Evolutionary conservation across 2,113 vertebrate genomes (phyloP).

Genomic region (Ictalurus punctatus): DNA sequence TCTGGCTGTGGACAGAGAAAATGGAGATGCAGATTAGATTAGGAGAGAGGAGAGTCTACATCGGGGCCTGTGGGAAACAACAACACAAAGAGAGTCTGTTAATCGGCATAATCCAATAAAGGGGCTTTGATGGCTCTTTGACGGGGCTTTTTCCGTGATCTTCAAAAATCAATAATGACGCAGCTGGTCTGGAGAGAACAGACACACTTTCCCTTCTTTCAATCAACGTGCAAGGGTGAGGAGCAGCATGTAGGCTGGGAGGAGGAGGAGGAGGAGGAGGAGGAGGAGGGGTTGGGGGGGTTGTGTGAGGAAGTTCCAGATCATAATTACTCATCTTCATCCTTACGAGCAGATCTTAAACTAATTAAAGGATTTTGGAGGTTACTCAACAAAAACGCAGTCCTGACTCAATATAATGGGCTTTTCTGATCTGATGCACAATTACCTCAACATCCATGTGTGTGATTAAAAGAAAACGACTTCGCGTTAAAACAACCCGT

Average conservation of each 20-base stretch:
- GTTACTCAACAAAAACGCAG: conserved; percentile 53
- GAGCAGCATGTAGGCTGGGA: background rate
- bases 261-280: too few species aligned
- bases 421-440: conserved; percentile 50
- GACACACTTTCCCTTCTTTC: background rate
- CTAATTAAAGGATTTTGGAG: conserved; percentile 58
- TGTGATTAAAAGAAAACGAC: conserved; percentile 22
- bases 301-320: background rate
- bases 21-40: conserved; percentile 28
- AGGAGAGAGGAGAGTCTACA: background rate
- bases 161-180: conserved; percentile 46
- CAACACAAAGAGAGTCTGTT: background rate
- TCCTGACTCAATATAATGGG: conserved; percentile 53
- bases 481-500: conserved; percentile 49
- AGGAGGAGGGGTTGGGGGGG: too few species aligned
- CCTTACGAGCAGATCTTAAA: background rate
- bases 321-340: conserved; percentile 38
- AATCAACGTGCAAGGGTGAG: conserved; percentile 13
- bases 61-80: background rate
- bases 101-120: conserved; percentile 37
- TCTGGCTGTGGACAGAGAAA: conserved; percentile 42
- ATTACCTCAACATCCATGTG: conserved; percentile 48
- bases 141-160: conserved; percentile 10
- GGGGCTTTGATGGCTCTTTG: background rate
- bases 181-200: conserved; percentile 30